Base-by-base conservation (phyloP, 2,113 vertebrate species). In the Rhombomys opimus region DNA sequence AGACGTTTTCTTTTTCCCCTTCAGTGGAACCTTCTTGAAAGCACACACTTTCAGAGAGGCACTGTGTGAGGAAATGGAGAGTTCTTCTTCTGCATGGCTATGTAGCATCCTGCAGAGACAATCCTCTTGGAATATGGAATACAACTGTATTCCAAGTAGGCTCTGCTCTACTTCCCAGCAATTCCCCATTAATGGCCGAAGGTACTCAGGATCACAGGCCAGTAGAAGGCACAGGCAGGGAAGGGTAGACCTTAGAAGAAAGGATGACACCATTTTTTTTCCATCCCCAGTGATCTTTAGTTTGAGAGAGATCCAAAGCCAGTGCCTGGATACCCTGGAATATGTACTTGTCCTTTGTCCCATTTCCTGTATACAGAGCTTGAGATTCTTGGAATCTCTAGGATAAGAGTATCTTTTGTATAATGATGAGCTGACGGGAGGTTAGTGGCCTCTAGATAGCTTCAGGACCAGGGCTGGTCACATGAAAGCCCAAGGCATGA, bases 1-100 rank as follows among this genome's bases (percentile, higher is more conserved):
- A 46, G 61, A 61, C 84, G 78, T 85, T 88, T 89, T 61, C 78
- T 88, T 89, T 76, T n/a, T 89, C 80, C 89, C 92, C 78, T 87
- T 54, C 10, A n/a, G 14, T 59, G 46, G 91, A 67, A 0, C 22
- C 25, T 50, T 91, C 54, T 68, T 41, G 25, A 22, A 77, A 91
- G 84, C 17, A 89, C 76, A 89, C 54, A 25, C 22, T 93, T 61
- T 65, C 14, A 5, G 88, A 93, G n/a, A 78, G 27, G 30, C 50
- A 32, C 38, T 17, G 72, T 1, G 4, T 5, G 63, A 2, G 4
- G 46, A 10, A 46, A 82, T 22, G 22, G 52, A 7, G 0, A 61
- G n/a, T 11, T 86, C 86, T 87, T 52, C 18, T 85, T 92, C 65
- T 15, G 25, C 18, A 10, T 18, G 30, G 57, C 72, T 80, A 41